Evolutionary conservation across 2,888 invertebrate genomes (phyloP).

Genomic region (Gymnoscelis rufifasciata): DNA sequence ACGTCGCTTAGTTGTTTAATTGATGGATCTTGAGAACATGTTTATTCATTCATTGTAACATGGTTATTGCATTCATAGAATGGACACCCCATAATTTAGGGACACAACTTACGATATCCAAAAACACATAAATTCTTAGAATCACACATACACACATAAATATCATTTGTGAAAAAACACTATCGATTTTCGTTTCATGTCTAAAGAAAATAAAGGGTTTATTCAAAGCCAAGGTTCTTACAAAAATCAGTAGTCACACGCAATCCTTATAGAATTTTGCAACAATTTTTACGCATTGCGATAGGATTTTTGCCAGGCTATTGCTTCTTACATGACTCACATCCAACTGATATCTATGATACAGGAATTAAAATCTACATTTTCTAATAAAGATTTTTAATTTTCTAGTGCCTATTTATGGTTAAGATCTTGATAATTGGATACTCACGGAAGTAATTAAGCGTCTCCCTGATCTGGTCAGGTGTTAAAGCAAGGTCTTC

Average conservation of each 20-base stretch:
- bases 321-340: neutral
- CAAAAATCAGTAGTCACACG: neutral
- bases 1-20: too few species aligned
- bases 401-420: too few species aligned
- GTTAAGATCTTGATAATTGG: neutral
- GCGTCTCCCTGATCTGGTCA: slow-evolving; percentile 96
- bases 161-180: neutral
- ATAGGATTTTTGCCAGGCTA: slow-evolving; percentile 5
- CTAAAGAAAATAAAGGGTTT: neutral
- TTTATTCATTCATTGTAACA: too few species aligned
- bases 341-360: neutral
- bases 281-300: slow-evolving; percentile 1
- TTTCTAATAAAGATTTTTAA: too few species aligned
- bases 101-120: too few species aligned
- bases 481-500: slow-evolving; percentile 90
- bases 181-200: neutral
- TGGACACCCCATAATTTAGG: too few species aligned
- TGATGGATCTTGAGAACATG: too few species aligned
- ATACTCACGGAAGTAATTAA: slow-evolving; percentile 98
- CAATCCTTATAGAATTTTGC: neutral
- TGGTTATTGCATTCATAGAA: too few species aligned
- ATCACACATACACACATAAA: too few species aligned
- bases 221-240: slow-evolving; percentile 1
- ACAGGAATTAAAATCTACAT: too few species aligned
- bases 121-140: too few species aligned